Base-by-base conservation (phyloP, 2,797 vertebrate species). In the Lycodopsis pacificus region DNA sequence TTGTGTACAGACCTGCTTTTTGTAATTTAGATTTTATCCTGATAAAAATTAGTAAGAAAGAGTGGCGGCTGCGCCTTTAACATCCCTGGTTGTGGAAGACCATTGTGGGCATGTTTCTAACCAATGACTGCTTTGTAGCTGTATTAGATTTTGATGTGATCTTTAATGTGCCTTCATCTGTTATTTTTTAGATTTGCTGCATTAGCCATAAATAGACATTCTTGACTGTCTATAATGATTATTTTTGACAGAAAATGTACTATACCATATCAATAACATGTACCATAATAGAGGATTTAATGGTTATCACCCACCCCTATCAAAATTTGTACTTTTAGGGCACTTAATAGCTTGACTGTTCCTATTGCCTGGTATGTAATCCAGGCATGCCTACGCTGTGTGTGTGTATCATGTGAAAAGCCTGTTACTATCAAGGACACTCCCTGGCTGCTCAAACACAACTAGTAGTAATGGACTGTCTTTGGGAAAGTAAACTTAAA, bases 351-450 rank as follows among this genome's bases (percentile, higher is more conserved):
- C 71, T 75, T 71, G 76, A 71, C 53, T 78, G 19, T 71, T 71
- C 48, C 0, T 1, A n/a, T 53, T 72, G 56, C 25, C 25, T 25
- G 25, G 25, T 25, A 25, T 25, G 25, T 25, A 25, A 25, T 25
- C 25, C 25, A 77, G 65, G 58, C 30, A 58, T 77, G 49, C 70
- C 42, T 27, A 36, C 65, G 57, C 38, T 3, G 1, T 68, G 70
- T 77, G 56, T 77, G 57, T 53, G 32, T 75, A 57, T 87, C 83
- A 71, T 77, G 79, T 75, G 78, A 62, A 77, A 76, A 85, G 63
- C 77, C 65, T 80, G 53, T 85, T 85, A 81, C 49, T 69, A 80
- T 81, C 63, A 81, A 86, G 70, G 75, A 71, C 27, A 77, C 80
- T 77, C 32, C 10, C 74, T 56, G 68, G 57, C 56, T 79, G 73